Base-by-base conservation (phyloP, 2,113 vertebrate species). In the Acanthisitta chloris region DNA sequence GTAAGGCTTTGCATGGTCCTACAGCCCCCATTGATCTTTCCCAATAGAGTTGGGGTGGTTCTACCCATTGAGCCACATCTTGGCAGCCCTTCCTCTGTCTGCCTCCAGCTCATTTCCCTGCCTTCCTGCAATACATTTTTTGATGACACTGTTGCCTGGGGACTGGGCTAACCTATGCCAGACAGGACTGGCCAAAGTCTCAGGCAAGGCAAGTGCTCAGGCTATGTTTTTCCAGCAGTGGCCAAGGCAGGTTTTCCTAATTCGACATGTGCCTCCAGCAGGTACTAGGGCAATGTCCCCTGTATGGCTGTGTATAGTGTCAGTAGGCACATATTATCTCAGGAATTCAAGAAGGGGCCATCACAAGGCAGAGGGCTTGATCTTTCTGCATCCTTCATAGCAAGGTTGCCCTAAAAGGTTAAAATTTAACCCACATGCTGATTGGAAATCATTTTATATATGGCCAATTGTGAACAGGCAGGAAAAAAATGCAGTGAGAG, bases 281-380 rank as follows among this genome's bases (percentile, higher is more conserved):
- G n/a, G 20, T 25, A 12, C 6, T 15, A 42, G 4, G n/a, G 38
- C 0, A 2, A 26, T 58, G 16, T 31, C 24, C 24, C 26, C 45
- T 52, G 31, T 26, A n/a, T 0, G 0, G 29, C 4, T 67, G 1
- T 18, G 17, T 64, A 12, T 11, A 52, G 42, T 29, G 51, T 12
- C 36, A 40, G 42, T 26, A 72, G 28, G 57, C 29, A 67, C 8
- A 5, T 23, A 15, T 17, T 36, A 38, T 34, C 57, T 29, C 3
- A 6, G 73, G 29, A 71, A 67, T 51, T 58, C 26, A 71, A 64
- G 81, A 88, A 65, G 43, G 29, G 10, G 21, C 11, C 2, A 14
- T 17, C 18, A 17, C 18, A 66, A 45, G 11, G 31, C 31, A 80
- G 58, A 61, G n/a, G 42, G 12, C 51, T 80, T 66, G 67, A 28